These are phyloP conservation scores for Amphipoea oculea DNA, from an alignment of 2,888 invertebrate species.

Conservation along the genomic window DNA sequence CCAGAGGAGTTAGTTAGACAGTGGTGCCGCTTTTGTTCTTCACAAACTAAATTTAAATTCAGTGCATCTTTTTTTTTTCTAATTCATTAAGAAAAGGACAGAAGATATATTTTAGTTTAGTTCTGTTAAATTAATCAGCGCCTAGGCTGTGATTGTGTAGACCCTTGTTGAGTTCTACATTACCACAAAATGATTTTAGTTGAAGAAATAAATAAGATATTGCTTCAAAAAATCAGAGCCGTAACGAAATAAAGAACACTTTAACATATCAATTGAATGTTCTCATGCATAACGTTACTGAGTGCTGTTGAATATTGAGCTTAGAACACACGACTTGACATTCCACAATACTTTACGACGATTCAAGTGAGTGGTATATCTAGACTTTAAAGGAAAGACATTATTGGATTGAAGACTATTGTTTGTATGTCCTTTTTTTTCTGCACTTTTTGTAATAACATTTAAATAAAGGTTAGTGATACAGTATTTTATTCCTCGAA, in stretches of 20 bases:
- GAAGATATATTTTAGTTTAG: no score
- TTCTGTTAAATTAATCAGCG: no score
- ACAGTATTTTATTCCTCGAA: background rate
- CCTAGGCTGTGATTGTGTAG: background rate
- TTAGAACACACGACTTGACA: background rate
- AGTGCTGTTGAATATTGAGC: conserved; percentile 11
- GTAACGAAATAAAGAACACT: conserved; percentile 10
- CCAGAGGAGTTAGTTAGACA: no score
- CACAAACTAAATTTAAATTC: no score
- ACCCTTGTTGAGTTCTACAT: background rate
- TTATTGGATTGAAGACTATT: background rate
- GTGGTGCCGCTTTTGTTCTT: no score
- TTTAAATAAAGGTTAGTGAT: background rate
- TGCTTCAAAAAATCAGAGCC: background rate
- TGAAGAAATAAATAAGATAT: background rate
- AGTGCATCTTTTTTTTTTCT: no score
- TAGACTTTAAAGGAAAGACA: background rate
- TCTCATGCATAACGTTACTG: background rate
- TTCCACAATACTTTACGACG: background rate
- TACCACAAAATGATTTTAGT: background rate
- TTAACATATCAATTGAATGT: conserved; percentile 31
- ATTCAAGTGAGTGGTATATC: background rate
- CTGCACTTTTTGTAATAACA: background rate
- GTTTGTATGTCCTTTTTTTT: background rate
- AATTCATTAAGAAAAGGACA: no score